phyloP scores from a whole-genome alignment of 2,888 invertebrate genomes.

The Platycheirus rosarum region DNA sequence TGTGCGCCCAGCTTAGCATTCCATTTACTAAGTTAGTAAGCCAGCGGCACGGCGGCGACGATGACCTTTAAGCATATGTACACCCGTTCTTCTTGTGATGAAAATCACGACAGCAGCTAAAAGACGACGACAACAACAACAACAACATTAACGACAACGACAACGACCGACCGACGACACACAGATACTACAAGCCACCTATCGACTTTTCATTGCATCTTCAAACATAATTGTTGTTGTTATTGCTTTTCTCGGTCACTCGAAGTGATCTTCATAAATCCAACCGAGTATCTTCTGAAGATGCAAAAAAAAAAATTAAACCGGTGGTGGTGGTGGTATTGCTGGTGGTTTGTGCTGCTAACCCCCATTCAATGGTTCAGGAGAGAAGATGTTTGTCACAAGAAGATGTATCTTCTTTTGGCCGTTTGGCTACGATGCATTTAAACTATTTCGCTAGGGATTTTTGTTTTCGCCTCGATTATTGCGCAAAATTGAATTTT shows the following conservation, averaged over 20 bases:
- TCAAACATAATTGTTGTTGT: conserved; percentile 33
- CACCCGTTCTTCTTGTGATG: conserved; percentile 70
- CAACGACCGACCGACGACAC: conserved; percentile 4
- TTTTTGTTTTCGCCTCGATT: conserved; percentile 48
- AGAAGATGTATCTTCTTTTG: conserved; percentile 37
- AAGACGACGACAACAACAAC: conserved; percentile 31
- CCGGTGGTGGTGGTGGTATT: conserved; percentile 37
- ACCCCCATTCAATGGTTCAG: conserved; percentile 59
- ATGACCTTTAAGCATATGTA: conserved; percentile 72
- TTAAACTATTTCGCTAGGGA: conserved; percentile 67
- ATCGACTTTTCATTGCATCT: conserved; percentile 50
- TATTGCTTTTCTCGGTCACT: conserved; percentile 59
- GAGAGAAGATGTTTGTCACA: conserved; percentile 66
- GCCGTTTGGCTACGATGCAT: conserved; percentile 36
- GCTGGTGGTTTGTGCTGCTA: conserved; percentile 65
- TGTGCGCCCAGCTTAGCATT: conserved; percentile 54
- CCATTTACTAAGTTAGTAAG: conserved; percentile 59
- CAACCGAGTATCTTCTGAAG: conserved; percentile 40
- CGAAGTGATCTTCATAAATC: conserved; percentile 72
- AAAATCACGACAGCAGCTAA: conserved; percentile 66
- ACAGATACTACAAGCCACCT: conserved; percentile 50
- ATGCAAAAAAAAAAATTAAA: conserved; percentile 4
- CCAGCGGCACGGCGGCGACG: conserved; percentile 35
- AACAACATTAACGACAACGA: conserved; percentile 24
- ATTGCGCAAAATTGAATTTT: conserved; percentile 69